Conservation (phyloP, 2,797 vertebrate species). For the Brotula barbata region DNA sequence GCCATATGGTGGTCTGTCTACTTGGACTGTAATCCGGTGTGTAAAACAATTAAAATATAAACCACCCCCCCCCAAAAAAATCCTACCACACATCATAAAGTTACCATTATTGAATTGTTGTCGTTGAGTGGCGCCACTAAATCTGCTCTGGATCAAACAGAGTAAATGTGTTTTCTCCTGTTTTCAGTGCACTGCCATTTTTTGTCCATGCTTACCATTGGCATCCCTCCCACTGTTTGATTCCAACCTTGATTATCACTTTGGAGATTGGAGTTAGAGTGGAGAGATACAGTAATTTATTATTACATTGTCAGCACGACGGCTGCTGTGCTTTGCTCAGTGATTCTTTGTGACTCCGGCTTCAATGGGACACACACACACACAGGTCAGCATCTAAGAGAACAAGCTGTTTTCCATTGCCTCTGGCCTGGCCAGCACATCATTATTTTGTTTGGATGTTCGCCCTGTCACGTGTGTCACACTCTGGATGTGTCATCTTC, state of each 20-base stretch:
- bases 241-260: slow-evolving; percentile 36
- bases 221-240: slow-evolving; percentile 7
- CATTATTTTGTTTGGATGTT: slow-evolving; percentile 60
- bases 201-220: background rate
- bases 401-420: slow-evolving; percentile 67
- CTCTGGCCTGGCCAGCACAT: slow-evolving; percentile 51
- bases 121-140: background rate
- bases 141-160: background rate
- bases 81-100: background rate
- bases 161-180: slow-evolving; percentile 10
- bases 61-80: background rate
- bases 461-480: slow-evolving; percentile 61
- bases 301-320: slow-evolving; percentile 13
- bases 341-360: slow-evolving; percentile 20
- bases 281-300: slow-evolving; percentile 28
- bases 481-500: slow-evolving; percentile 52
- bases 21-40: slow-evolving; percentile 16
- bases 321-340: slow-evolving; percentile 17
- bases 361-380: slow-evolving; percentile 38
- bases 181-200: background rate
- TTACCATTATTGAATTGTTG: slow-evolving; percentile 3
- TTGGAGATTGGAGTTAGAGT: slow-evolving; percentile 18
- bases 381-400: slow-evolving; percentile 57
- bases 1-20: slow-evolving; percentile 51
- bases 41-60: slow-evolving; percentile 22